Evolutionary conservation across 2,113 vertebrate species (phyloP).

Genomic region (Larimichthys crocea): DNA sequence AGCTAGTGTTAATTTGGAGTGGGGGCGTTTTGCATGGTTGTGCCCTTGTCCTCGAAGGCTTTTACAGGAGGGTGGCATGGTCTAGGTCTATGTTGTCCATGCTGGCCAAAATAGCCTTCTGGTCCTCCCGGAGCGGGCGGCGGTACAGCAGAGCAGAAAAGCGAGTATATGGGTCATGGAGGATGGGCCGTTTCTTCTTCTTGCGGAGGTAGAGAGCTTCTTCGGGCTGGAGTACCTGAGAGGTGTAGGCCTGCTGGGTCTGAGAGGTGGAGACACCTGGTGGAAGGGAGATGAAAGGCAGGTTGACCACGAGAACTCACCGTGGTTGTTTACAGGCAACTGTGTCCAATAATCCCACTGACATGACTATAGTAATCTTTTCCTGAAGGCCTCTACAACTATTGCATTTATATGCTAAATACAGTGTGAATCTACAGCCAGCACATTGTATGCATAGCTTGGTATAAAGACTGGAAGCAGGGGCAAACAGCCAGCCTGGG

Average conservation of each 20-base stretch:
- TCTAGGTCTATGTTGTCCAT: constrained; percentile 94
- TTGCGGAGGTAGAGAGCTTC: constrained; percentile 99
- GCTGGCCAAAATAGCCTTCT: constrained; percentile 96
- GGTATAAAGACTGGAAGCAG: too few species aligned
- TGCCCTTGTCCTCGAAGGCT: constrained; percentile 45
- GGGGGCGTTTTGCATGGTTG: constrained; percentile 35
- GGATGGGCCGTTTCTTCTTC: constrained; percentile 94
- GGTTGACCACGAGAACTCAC: not conserved
- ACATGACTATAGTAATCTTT: not conserved
- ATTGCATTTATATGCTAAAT: too few species aligned
- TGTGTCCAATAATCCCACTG: not conserved
- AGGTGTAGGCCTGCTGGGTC: constrained; percentile 96
- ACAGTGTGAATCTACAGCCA: too few species aligned
- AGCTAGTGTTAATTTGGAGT: constrained; percentile 39
- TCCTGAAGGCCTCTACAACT: too few species aligned
- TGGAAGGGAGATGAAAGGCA: constrained; percentile 28
- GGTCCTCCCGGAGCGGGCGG: constrained; percentile 91
- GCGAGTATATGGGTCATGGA: constrained; percentile 94
- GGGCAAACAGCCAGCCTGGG: too few species aligned
- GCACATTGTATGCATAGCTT: too few species aligned
- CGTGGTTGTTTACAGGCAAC: not conserved
- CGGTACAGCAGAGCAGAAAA: constrained; percentile 94
- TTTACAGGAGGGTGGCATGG: constrained; percentile 83
- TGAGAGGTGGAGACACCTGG: constrained; percentile 96
- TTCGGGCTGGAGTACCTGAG: constrained; percentile 97